These are phyloP conservation scores for Tenualosa ilisha DNA, from an alignment of 2,797 vertebrate genomes.

Conservation along the genomic window DNA sequence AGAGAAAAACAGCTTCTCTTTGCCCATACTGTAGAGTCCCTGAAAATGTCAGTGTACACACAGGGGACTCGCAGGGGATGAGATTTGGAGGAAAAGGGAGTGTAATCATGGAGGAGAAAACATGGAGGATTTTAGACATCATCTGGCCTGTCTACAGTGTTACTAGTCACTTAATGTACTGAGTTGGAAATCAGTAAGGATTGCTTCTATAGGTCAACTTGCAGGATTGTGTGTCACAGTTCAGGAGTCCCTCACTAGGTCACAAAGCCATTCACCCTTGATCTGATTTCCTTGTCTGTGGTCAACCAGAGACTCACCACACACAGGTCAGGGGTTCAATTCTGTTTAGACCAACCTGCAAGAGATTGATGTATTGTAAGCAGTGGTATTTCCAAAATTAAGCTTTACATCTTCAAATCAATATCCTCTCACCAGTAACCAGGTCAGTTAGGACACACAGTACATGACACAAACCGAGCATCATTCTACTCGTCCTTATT, in stretches of 20 bases:
- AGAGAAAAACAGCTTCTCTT: background rate
- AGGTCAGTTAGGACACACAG: background rate
- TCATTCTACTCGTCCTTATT: background rate
- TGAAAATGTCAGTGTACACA: background rate
- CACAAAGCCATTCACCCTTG: background rate
- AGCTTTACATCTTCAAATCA: background rate
- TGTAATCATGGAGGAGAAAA: no score
- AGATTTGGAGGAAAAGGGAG: background rate
- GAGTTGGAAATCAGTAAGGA: background rate
- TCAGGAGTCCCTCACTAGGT: background rate
- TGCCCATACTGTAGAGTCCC: background rate
- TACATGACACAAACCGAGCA: background rate
- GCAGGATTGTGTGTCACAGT: background rate
- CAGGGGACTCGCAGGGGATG: background rate
- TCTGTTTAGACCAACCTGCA: background rate
- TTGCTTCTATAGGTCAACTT: background rate
- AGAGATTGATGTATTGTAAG: background rate
- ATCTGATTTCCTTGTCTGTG: background rate
- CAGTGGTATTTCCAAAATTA: background rate
- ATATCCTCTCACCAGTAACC: background rate
- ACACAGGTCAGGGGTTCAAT: conserved; percentile 11
- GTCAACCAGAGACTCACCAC: background rate
- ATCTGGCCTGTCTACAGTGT: background rate
- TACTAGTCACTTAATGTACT: background rate
- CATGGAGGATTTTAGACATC: background rate